phyloP scores from a whole-genome alignment of 2,113 vertebrate genomes.

The Aix galericulata region DNA sequence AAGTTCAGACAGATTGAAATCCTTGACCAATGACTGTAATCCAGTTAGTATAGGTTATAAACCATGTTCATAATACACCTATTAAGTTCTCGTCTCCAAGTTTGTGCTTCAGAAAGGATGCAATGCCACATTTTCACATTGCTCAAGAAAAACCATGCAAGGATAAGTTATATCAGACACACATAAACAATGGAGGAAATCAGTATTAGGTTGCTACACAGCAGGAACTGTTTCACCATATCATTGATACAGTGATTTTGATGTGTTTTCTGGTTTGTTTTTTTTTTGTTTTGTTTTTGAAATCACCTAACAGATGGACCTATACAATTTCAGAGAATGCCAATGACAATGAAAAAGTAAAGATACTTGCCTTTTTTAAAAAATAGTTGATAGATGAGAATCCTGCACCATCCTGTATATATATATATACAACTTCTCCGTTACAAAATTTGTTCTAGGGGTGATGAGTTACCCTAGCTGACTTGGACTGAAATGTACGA shows the following conservation, averaged over 20 bases:
- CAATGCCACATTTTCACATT: fast-evolving
- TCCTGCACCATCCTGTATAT: not conserved
- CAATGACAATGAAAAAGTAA: not conserved
- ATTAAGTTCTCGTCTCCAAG: not conserved
- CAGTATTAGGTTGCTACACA: not conserved
- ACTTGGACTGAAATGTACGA: not conserved
- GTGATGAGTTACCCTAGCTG: not conserved
- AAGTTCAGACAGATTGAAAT: not conserved
- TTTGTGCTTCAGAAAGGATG: not conserved
- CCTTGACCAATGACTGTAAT: not conserved
- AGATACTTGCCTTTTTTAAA: not conserved
- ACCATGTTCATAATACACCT: not conserved
- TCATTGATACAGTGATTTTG: not conserved
- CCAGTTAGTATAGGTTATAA: not conserved
- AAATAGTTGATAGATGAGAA: not conserved
- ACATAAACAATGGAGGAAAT: not conserved
- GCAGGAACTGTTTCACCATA: not conserved
- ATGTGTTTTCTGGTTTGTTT: not conserved
- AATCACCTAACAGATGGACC: not conserved
- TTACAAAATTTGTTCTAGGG: not conserved
- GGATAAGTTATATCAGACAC: not conserved
- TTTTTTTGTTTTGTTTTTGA: not conserved
- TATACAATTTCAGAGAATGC: not conserved
- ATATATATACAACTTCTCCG: not conserved
- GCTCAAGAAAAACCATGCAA: not conserved